A percentile compares a stretch with the other conserved stretches of the same genome.
Conservation (phyloP, 1,140 invertebrate genomes). For the Cepaea nemoralis region DNA sequence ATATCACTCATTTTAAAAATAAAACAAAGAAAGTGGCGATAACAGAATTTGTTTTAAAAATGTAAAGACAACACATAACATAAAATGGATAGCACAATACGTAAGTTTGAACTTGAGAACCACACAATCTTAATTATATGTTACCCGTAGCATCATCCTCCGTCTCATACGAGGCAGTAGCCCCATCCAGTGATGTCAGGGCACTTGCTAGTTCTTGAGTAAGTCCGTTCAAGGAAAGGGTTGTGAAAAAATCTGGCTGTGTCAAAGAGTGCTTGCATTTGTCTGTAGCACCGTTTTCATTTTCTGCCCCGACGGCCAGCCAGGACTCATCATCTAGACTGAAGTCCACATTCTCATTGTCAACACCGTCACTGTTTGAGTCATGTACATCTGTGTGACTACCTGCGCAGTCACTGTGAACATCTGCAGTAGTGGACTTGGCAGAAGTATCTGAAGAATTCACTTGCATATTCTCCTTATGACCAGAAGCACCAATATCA, state of each 20-base stretch:
- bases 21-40: too few relatives aligned
- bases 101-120: background rate
- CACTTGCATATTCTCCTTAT: background rate
- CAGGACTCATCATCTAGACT: constrained; percentile 48
- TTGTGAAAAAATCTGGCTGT: constrained; percentile 66
- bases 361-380: constrained; percentile 1
- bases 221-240: constrained; percentile 66
- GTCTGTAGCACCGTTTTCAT: background rate
- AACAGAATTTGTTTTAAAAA: background rate
- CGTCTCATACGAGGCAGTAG: background rate
- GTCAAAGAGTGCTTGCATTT: constrained; percentile 15
- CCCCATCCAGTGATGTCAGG: constrained; percentile 45
- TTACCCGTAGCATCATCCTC: constrained; percentile 17
- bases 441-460: background rate
- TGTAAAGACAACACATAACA: constrained; percentile 5
- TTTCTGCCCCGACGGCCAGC: constrained; percentile 48
- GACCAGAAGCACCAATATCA: background rate
- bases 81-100: background rate
- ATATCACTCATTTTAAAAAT: too few relatives aligned
- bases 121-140: background rate
- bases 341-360: constrained; percentile 24
- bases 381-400: background rate
- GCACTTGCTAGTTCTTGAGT: constrained; percentile 66
- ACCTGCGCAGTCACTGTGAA: background rate
- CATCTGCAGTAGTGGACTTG: background rate